Base-by-base conservation (phyloP, 1,140 invertebrate genomes). In the Cheumatopsyche charites region DNA sequence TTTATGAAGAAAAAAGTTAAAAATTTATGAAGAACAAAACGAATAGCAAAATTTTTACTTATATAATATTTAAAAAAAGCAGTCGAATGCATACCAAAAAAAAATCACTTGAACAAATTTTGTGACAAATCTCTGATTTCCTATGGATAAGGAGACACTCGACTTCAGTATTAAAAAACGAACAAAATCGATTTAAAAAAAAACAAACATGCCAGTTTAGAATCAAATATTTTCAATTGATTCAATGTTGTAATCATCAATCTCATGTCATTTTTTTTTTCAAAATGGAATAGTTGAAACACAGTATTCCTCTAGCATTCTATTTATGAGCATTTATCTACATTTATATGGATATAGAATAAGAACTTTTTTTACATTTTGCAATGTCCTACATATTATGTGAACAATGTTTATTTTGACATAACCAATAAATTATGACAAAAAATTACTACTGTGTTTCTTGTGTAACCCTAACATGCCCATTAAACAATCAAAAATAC, bases 281-380 rank as follows among this genome's bases (percentile, higher is more conserved):
- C 19, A 61, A 61, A 61, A 21, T 23, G 17, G 21, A 66, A 15
- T 23, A n/a, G 47, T 66, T 47, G 36, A 66, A 62, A 75, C 70
- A 58, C 73, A 75, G 74, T 73, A 75, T 75, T 75, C 70, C 62
- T 67, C 72, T 67, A 41, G 68, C 71, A 75, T 73, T 72, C 49
- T 75, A 75, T 75, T 75, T 75, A 72, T 72, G 70, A 73, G 71
- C 74, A 75, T 75, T 75, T 75, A 70, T 55, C 36, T 75, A 73
- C 55, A 70, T 73, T 73, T 67, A 74, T 67, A 62, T 13, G 55
- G 43, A 66, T 71, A n/a, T n/a, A 74, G 69, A 43, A 55, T 75
- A 73, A 73, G 74, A 66, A 67, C 43, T 70, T 73, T 75, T 75
- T 58, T 58, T 58, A 47, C 43, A 42, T 71, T 67, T 73, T 75